phyloP scores from a whole-genome alignment of 1,140 invertebrate genomes.

The Brachionus rubens region DNA sequence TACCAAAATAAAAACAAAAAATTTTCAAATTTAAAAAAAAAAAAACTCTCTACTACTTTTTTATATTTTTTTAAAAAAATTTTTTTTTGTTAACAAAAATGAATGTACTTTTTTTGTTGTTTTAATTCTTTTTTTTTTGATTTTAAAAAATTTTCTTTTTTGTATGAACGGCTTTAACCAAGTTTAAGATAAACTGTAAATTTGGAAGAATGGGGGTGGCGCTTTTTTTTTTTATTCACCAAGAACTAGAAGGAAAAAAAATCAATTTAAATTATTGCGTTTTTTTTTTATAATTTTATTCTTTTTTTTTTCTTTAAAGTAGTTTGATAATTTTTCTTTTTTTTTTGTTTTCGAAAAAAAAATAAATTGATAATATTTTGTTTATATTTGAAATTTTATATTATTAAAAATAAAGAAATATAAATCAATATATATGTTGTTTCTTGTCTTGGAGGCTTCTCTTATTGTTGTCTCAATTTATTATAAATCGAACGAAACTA shows the following conservation, averaged over 20 bases:
- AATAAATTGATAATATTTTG: slow-evolving; percentile 38
- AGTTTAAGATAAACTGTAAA: no score
- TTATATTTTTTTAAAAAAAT: slow-evolving; percentile 35
- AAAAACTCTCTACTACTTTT: no score
- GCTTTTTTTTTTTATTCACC: no score
- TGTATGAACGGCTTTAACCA: no score
- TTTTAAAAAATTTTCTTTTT: no score
- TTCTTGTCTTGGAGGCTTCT: background rate
- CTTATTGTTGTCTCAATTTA: background rate
- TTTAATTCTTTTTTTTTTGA: no score
- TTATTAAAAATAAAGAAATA: slow-evolving; percentile 10
- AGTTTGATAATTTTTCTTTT: slow-evolving; percentile 16
- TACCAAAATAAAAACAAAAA: slow-evolving; percentile 33
- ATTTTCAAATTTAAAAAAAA: background rate
- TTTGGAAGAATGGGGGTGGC: no score
- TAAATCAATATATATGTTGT: background rate
- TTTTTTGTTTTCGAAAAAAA: no score
- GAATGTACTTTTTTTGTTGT: no score
- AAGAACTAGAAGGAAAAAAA: background rate
- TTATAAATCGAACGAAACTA: background rate
- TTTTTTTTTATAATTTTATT: background rate
- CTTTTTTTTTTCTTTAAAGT: slow-evolving; percentile 6
- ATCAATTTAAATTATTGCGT: slow-evolving; percentile 34
- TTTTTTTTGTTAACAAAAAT: no score
- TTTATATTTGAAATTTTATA: slow-evolving; percentile 37